phyloP scores from a whole-genome alignment of 1,140 invertebrate genomes.

The Drosophila parvula region DNA sequence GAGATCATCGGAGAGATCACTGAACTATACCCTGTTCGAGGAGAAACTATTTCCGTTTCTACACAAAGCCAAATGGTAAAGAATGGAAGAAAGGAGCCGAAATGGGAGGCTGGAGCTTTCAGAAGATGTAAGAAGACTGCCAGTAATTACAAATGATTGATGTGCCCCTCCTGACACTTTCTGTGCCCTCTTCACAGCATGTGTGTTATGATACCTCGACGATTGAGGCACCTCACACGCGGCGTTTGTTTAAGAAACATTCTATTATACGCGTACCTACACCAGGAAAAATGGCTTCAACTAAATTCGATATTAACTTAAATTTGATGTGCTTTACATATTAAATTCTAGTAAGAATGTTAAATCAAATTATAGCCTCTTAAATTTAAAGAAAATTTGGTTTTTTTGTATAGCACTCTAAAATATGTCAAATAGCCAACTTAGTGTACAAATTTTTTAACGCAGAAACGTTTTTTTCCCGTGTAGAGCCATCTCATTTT shows the following conservation, averaged over 20 bases:
- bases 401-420: too few relatives aligned
- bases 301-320: not conserved
- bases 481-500: conserved; percentile 6
- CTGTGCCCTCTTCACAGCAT: conserved; percentile 25
- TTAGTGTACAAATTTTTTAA: too few relatives aligned
- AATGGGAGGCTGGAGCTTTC: conserved; percentile 21
- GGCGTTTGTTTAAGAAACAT: conserved; percentile 63
- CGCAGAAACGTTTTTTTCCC: not conserved
- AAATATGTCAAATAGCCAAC: too few relatives aligned
- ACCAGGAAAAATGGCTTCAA: not conserved
- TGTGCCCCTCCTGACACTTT: conserved; percentile 57
- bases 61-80: conserved; percentile 15
- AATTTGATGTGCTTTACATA: not conserved
- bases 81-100: conserved; percentile 38
- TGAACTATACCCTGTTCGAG: conserved; percentile 54
- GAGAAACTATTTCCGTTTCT: conserved; percentile 71
- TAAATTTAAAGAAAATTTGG: not conserved
- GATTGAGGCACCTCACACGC: conserved; percentile 71
- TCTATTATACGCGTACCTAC: not conserved
- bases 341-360: not conserved
- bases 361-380: not conserved
- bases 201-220: conserved; percentile 48
- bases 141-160: conserved; percentile 79
- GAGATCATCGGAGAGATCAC: conserved; percentile 62
- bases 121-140: conserved; percentile 37